Evolutionary conservation across 2,888 invertebrate genomes (phyloP).

Genomic region (Bellardia bayeri): DNA sequence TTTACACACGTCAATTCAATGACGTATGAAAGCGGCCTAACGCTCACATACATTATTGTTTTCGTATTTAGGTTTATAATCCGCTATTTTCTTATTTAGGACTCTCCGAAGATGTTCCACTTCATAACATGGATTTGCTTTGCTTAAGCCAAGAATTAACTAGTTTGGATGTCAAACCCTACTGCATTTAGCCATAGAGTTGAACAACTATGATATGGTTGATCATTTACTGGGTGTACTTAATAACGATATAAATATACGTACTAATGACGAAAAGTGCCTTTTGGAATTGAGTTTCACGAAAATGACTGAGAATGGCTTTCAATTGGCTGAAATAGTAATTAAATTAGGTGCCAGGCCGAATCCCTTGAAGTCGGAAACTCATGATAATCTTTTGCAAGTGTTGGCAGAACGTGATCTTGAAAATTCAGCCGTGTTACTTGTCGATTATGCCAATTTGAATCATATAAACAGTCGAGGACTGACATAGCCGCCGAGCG

Average conservation of each 20-base stretch:
- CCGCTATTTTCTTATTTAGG: too few species aligned
- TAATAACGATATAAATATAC: slow-evolving; percentile 89
- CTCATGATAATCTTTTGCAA: slow-evolving; percentile 92
- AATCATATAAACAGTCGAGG: slow-evolving; percentile 91
- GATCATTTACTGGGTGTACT: slow-evolving; percentile 88
- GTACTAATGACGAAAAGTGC: slow-evolving; percentile 90
- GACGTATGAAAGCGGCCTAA: too few species aligned
- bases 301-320: slow-evolving; percentile 82
- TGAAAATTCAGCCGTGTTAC: slow-evolving; percentile 91
- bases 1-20: too few species aligned
- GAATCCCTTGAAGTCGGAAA: slow-evolving; percentile 88
- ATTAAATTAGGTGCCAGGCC: slow-evolving; percentile 89
- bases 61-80: too few species aligned
- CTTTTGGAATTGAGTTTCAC: slow-evolving; percentile 88
- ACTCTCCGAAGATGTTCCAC: too few species aligned
- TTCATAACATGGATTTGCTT: too few species aligned
- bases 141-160: too few species aligned
- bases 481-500: slow-evolving; percentile 89
- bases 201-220: slow-evolving; percentile 91
- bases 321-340: slow-evolving; percentile 86
- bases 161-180: slow-evolving; percentile 94
- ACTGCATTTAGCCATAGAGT: slow-evolving; percentile 92
- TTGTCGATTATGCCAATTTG: slow-evolving; percentile 89
- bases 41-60: too few species aligned
- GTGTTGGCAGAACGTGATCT: slow-evolving; percentile 87